A percentile compares a stretch with the other conserved stretches of the same genome.
phyloP scores from a whole-genome alignment of 2,113 vertebrate species.

The Pseudonaja textilis region DNA sequence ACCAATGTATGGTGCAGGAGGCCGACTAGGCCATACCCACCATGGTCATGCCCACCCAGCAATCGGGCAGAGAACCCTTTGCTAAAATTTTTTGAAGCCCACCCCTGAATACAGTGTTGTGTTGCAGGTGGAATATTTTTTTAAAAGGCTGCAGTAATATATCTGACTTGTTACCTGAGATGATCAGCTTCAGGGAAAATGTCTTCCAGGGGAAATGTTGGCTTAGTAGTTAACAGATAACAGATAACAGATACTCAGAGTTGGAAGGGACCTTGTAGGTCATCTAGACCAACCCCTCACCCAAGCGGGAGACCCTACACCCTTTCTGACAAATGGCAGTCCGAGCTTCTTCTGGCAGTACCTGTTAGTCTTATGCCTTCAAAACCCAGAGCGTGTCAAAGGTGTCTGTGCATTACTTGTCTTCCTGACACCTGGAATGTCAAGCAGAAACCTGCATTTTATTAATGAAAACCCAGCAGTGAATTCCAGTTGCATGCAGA shows the following conservation, averaged over 20 bases:
- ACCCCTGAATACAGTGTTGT: too few relatives aligned
- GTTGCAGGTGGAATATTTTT: neutral
- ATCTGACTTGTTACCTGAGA: neutral
- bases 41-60: too few relatives aligned
- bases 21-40: too few relatives aligned
- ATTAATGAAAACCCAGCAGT: neutral
- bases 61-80: too few relatives aligned
- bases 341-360: neutral
- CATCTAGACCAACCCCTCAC: too few relatives aligned
- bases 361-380: neutral
- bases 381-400: neutral
- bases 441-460: neutral
- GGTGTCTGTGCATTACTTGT: neutral
- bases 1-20: too few relatives aligned
- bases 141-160: neutral
- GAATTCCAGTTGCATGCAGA: slow-evolving; percentile 11
- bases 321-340: neutral
- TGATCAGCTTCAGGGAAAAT: neutral
- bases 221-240: neutral
- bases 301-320: too few relatives aligned
- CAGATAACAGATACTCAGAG: too few relatives aligned
- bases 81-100: too few relatives aligned
- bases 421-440: neutral
- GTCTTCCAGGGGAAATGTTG: neutral
- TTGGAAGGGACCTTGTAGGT: too few relatives aligned